Evolutionary conservation across 1,140 invertebrate genomes (phyloP), one percentile per base, ranked within the genome.

Genomic region (Papilio glaucus): DNA sequence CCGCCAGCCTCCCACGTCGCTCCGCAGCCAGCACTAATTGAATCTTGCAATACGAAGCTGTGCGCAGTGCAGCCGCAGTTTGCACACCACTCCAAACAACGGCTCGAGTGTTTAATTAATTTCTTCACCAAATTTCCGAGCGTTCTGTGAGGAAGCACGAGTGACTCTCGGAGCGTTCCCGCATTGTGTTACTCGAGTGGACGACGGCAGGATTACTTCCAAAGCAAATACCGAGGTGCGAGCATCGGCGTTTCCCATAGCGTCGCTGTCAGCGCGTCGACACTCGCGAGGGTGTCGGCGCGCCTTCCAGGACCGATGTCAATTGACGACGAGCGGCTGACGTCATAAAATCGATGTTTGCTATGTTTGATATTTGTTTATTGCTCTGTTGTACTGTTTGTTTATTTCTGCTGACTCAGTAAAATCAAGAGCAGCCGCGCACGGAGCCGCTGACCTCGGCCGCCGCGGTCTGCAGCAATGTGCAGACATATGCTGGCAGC

Each of bases 1-100:
- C 37, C 63, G 9, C 37, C 37, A 29, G 57, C 49, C 49, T 53
- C 49, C 49, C 49, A 53, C 49, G 49, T 18, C n/a, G 49, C 49
- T 53, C 49, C 7, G 49, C 49, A 18, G 8, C 37, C 61, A 33
- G 61, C 68, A 71, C 72, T 77, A 77, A 77, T 77, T 74, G 76
- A 77, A 77, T 77, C 68, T 69, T 74, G 76, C 72, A 75, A 75
- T 72, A 71, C 60, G 62, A 70, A 65, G 63, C 62, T 18, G 63
- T 45, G 71, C 65, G 39, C 72, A 72, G 73, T 72, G 72, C 65
- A 71, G 53, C 57, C 63, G 65, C 71, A 74, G 60, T 77, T 77
- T 77, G 76, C 73, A 57, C 72, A 72, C 18, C 76, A 77, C 76
- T 77, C 67, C 63, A 60, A 24, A 68, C 37, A 67, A 42, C 63